A percentile compares a stretch with the other conserved stretches of the same genome.
Conservation (phyloP, 2,888 invertebrate species). For the Anthophora plumipes region DNA sequence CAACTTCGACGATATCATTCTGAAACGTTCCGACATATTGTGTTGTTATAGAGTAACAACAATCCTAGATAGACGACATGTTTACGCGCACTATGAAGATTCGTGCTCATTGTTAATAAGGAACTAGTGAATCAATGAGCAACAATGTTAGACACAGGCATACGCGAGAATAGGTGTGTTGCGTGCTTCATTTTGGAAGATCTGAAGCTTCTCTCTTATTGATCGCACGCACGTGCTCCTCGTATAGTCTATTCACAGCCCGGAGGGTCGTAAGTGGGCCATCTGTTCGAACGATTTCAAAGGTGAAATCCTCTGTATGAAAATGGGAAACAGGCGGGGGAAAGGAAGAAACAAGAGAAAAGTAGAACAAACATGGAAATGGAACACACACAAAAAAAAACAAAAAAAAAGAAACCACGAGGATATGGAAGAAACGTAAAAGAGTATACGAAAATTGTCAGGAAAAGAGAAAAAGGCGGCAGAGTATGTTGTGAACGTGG, state of each 20-base stretch:
- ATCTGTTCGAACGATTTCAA: slow-evolving; percentile 73
- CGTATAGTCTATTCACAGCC: slow-evolving; percentile 73
- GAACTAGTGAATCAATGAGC: neutral
- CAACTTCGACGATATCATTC: neutral
- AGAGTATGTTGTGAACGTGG: no score
- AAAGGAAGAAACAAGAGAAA: neutral
- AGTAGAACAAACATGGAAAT: neutral
- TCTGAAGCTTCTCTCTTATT: slow-evolving; percentile 76
- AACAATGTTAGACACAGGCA: slow-evolving; percentile 9
- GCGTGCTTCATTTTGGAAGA: slow-evolving; percentile 68
- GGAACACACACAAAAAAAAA: neutral
- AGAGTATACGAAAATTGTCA: no score
- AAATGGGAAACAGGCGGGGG: slow-evolving; percentile 19
- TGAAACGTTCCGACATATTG: neutral
- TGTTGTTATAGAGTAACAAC: neutral
- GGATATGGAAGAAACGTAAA: no score
- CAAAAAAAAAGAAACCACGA: no score
- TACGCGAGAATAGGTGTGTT: slow-evolving; percentile 27
- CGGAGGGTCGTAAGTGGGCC: slow-evolving; percentile 80
- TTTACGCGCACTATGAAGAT: neutral
- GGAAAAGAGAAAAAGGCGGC: no score
- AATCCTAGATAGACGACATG: neutral
- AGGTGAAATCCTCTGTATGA: slow-evolving; percentile 32
- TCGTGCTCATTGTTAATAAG: slow-evolving; percentile 1
- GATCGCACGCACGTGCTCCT: slow-evolving; percentile 81